Conservation (phyloP, 2,113 vertebrate species). For the Onychostoma macrolepis region DNA sequence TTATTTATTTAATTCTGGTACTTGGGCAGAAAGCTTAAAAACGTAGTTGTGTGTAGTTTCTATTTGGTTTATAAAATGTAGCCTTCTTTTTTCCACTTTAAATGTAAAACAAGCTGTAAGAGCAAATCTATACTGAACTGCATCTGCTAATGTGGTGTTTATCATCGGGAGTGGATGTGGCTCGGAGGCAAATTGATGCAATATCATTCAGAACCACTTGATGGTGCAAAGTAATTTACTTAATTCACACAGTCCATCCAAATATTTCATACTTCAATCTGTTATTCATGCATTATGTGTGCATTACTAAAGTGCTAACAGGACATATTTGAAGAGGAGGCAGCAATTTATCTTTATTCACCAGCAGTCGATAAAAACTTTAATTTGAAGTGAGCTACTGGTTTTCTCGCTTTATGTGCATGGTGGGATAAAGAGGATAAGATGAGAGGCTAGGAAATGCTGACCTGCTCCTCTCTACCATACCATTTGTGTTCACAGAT, state of each 20-base stretch:
- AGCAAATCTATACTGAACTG: neutral
- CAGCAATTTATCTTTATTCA: conserved; percentile 3
- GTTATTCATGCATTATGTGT: neutral
- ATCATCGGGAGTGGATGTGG: neutral
- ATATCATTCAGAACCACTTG: conserved; percentile 19
- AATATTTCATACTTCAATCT: conserved; percentile 33
- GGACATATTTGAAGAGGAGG: conserved; percentile 10
- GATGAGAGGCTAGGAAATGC: conserved; percentile 43
- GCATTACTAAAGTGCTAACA: conserved; percentile 23
- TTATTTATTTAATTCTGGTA: neutral
- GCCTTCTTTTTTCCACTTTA: no score
- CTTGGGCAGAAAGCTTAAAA: neutral
- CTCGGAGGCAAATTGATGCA: neutral
- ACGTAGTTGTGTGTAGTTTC: neutral
- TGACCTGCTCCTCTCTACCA: conserved; percentile 26
- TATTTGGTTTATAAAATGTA: neutral
- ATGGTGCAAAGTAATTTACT: conserved; percentile 2
- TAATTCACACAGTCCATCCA: neutral
- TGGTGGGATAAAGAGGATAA: neutral
- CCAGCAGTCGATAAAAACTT: conserved; percentile 8
- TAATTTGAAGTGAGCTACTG: neutral
- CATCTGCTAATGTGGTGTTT: conserved; percentile 43
- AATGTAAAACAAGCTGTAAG: neutral
- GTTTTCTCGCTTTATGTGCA: neutral
- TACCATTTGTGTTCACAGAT: neutral